Evolutionary conservation across 2,113 vertebrate species (phyloP).

Genomic region (Spermophilus dauricus): DNA sequence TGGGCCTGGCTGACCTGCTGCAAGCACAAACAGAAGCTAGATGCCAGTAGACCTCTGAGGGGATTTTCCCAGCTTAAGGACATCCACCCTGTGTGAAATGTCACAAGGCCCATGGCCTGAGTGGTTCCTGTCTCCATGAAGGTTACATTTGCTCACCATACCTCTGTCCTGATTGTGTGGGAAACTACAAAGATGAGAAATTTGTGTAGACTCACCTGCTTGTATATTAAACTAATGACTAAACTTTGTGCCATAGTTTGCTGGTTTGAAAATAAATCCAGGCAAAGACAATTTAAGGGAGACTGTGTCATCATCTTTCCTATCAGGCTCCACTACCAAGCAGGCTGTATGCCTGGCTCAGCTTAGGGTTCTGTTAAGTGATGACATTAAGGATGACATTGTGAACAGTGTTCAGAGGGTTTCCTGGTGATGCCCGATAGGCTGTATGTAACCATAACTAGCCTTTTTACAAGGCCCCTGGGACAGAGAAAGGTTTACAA

Average conservation of each 20-base stretch:
- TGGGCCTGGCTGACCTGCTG: not conserved
- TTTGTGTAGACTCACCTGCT: not conserved
- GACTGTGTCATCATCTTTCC: not conserved
- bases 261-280: slow-evolving; percentile 32
- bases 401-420: not conserved
- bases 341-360: not conserved
- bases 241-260: not conserved
- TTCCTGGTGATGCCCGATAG: not conserved
- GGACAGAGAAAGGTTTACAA: not conserved
- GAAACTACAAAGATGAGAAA: slow-evolving; percentile 3
- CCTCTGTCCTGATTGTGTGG: not conserved
- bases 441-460: not conserved
- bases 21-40: not conserved
- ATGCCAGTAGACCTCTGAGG: not conserved
- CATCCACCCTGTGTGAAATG: not conserved
- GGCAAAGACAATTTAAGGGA: not conserved
- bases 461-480: not conserved
- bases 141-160: not conserved
- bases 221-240: not conserved
- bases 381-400: not conserved
- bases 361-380: not conserved
- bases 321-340: not conserved
- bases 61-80: not conserved
- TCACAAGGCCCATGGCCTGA: not conserved
- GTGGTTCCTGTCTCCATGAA: not conserved